Percentiles rank a stretch among this genome's conserved stretches.
Conservation (phyloP, 2,797 vertebrate species). For the Pipistrellus nathusii region DNA sequence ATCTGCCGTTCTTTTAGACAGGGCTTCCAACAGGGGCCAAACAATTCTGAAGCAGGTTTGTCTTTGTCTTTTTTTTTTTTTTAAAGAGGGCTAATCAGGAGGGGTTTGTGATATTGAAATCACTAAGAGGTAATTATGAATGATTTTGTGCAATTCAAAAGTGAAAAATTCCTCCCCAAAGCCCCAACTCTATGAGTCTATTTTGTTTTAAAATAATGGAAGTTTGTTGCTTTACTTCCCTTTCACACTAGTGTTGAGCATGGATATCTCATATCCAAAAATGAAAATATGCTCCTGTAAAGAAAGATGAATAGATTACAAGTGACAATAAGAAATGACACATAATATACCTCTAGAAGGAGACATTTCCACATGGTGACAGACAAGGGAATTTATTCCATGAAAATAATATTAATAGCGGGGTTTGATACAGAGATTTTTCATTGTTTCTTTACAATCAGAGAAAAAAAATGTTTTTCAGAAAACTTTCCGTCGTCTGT, state of each 20-base stretch:
- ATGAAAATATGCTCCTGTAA: slow-evolving; percentile 56
- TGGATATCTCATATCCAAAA: slow-evolving; percentile 46
- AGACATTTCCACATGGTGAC: slow-evolving; percentile 32
- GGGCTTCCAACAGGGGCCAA: slow-evolving; percentile 68
- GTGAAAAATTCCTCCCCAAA: slow-evolving; percentile 55
- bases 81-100: slow-evolving; percentile 68
- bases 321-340: slow-evolving; percentile 55
- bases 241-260: background rate
- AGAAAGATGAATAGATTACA: slow-evolving; percentile 13
- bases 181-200: slow-evolving; percentile 7
- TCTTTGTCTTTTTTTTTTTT: background rate
- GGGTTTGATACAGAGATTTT: background rate
- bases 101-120: slow-evolving; percentile 81
- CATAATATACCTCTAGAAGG: background rate
- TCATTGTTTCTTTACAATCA: slow-evolving; percentile 54
- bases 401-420: slow-evolving; percentile 62
- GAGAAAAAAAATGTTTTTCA: slow-evolving; percentile 64
- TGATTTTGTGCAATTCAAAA: slow-evolving; percentile 78
- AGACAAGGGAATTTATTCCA: background rate
- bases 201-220: slow-evolving; percentile 67
- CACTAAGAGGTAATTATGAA: slow-evolving; percentile 77
- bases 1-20: slow-evolving; percentile 72
- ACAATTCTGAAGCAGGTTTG: background rate
- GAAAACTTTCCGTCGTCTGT: slow-evolving; percentile 51
- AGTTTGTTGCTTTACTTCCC: slow-evolving; percentile 54